These are phyloP conservation scores for Baccha elongata DNA, from an alignment of 2,888 invertebrate genomes.

Conservation along the genomic window DNA sequence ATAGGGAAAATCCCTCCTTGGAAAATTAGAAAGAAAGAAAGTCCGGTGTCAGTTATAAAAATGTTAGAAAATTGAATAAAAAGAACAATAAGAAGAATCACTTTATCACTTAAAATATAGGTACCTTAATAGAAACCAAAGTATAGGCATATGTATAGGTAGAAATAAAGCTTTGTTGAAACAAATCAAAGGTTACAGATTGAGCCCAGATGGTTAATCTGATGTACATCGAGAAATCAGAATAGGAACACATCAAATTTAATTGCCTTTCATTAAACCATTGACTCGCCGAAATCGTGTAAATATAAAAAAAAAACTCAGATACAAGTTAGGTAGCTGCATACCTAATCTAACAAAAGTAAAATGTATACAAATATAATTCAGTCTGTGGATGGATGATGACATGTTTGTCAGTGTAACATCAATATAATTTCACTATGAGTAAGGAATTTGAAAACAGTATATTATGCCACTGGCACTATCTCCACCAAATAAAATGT, in stretches of 20 bases:
- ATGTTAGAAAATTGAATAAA: too few species aligned
- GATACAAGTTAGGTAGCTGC: too few species aligned
- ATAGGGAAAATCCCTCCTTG: too few species aligned
- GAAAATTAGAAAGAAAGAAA: too few species aligned
- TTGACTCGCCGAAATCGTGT: background rate
- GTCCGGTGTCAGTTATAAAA: too few species aligned
- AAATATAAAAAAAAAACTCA: background rate
- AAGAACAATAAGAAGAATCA: too few species aligned
- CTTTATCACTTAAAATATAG: too few species aligned
- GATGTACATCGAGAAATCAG: background rate
- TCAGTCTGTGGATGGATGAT: background rate
- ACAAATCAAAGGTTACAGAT: too few species aligned
- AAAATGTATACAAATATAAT: background rate
- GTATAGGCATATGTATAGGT: too few species aligned
- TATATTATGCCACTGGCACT: background rate
- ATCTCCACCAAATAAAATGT: too few species aligned
- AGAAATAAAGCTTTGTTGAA: too few species aligned
- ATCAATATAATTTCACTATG: conserved; percentile 6
- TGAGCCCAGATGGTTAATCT: background rate
- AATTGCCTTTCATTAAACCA: background rate
- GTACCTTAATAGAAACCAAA: too few species aligned
- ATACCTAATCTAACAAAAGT: background rate
- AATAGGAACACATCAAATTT: background rate
- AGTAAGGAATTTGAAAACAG: conserved; percentile 3
- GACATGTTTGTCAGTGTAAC: background rate